Evolutionary conservation across 2,888 invertebrate species (phyloP).

Genomic region (Zhuqinia jingwanae): DNA sequence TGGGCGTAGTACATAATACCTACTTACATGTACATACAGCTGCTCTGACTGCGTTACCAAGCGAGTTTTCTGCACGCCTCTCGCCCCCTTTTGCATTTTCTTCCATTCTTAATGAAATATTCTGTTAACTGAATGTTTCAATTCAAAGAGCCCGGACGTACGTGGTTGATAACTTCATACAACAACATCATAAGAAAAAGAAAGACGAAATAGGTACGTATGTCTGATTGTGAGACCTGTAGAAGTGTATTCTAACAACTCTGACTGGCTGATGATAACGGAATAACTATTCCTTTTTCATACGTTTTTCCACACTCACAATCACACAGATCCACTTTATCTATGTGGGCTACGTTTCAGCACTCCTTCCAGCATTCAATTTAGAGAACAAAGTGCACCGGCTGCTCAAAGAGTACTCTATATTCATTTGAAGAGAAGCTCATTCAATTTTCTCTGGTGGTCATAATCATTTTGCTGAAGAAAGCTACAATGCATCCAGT

Average conservation of each 20-base stretch:
- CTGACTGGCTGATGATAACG: no score
- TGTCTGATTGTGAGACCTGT: no score
- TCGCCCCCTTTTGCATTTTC: not conserved
- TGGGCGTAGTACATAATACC: not conserved
- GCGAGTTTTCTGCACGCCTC: not conserved
- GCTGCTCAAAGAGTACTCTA: slow-evolving; percentile 32
- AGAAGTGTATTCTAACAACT: not conserved
- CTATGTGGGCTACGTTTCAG: not conserved
- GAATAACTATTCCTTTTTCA: no score
- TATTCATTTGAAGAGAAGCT: slow-evolving; percentile 23
- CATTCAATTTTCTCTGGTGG: slow-evolving; percentile 42
- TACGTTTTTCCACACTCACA: no score
- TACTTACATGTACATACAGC: not conserved
- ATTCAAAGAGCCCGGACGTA: no score
- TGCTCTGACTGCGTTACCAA: not conserved
- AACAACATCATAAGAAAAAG: not conserved
- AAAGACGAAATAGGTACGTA: not conserved
- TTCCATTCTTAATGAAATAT: no score
- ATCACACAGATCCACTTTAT: not conserved
- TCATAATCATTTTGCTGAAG: slow-evolving; percentile 8
- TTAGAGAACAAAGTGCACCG: slow-evolving; percentile 11
- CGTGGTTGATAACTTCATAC: not conserved
- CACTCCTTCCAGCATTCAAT: not conserved
- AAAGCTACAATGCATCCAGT: not conserved
- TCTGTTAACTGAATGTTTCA: no score